Percentiles rank a stretch among this genome's conserved stretches.
Conservation (phyloP, 2,797 vertebrate species). For the Fistularia tabacaria region DNA sequence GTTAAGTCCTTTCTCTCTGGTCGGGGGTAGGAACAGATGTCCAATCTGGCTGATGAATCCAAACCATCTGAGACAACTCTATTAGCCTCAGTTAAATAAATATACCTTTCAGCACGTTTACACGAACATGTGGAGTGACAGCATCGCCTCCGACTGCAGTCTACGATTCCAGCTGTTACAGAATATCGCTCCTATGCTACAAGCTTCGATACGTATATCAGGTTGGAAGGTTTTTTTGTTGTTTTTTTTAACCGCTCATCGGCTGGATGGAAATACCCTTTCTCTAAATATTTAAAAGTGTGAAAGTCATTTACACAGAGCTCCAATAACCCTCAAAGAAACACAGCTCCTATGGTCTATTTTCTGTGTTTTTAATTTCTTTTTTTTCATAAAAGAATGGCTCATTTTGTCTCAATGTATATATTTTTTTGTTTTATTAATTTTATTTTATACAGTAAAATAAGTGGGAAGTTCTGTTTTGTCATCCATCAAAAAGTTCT, state of each 20-base stretch:
- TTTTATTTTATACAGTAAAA: too few relatives aligned
- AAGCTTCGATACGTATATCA: background rate
- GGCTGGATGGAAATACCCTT: background rate
- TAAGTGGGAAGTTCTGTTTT: too few relatives aligned
- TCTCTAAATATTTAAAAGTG: constrained; percentile 1
- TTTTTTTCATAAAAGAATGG: constrained; percentile 21
- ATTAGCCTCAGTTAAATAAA: constrained; percentile 85
- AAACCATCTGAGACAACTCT: constrained; percentile 96
- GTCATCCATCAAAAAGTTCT: too few relatives aligned
- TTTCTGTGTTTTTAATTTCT: constrained; percentile 8
- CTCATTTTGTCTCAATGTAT: constrained; percentile 7
- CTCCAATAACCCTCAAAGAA: constrained; percentile 17
- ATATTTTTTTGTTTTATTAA: too few relatives aligned
- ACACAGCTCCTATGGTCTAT: constrained; percentile 20
- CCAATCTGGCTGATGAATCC: constrained; percentile 83
- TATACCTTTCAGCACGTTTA: constrained; percentile 87
- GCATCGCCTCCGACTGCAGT: constrained; percentile 28
- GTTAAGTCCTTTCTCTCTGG: constrained; percentile 66
- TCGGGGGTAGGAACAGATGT: constrained; percentile 90
- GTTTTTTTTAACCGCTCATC: background rate
- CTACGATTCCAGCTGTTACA: constrained; percentile 14
- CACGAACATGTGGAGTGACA: constrained; percentile 32
- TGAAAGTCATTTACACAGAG: constrained; percentile 8
- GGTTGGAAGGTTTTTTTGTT: background rate
- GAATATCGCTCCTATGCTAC: background rate